phyloP scores from a whole-genome alignment of 2,797 vertebrate species.

The Remorina albescens region DNA sequence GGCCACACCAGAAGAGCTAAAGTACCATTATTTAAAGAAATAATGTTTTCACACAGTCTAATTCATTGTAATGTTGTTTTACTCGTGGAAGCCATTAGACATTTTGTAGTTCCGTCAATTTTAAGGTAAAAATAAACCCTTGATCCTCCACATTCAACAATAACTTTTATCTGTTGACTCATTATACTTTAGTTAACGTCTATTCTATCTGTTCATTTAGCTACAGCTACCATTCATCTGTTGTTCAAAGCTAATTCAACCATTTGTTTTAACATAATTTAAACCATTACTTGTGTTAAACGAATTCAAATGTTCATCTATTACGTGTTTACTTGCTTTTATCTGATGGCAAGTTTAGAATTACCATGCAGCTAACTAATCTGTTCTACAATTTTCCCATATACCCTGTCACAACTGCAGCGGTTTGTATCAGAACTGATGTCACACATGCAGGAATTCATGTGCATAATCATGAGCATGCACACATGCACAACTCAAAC shows the following conservation, averaged over 20 bases:
- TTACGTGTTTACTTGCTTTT: background rate
- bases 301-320: too few species aligned
- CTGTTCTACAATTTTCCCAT: too few species aligned
- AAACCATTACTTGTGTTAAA: too few species aligned
- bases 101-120: too few species aligned
- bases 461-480: slow-evolving; percentile 11
- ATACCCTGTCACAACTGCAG: background rate
- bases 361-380: background rate
- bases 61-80: background rate
- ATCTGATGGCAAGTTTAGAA: too few species aligned
- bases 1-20: background rate
- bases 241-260: background rate
- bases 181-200: too few species aligned
- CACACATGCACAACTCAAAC: slow-evolving; percentile 25
- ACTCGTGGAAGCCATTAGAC: background rate
- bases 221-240: background rate
- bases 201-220: too few species aligned
- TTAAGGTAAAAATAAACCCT: too few species aligned
- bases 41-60: background rate
- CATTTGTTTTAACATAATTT: background rate
- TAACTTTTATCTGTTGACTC: too few species aligned
- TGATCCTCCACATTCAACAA: too few species aligned
- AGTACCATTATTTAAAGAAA: background rate
- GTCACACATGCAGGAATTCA: slow-evolving; percentile 16
- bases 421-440: background rate